Evolutionary conservation across 1,140 invertebrate genomes (phyloP).

Genomic region (Caerostris extrusa): DNA sequence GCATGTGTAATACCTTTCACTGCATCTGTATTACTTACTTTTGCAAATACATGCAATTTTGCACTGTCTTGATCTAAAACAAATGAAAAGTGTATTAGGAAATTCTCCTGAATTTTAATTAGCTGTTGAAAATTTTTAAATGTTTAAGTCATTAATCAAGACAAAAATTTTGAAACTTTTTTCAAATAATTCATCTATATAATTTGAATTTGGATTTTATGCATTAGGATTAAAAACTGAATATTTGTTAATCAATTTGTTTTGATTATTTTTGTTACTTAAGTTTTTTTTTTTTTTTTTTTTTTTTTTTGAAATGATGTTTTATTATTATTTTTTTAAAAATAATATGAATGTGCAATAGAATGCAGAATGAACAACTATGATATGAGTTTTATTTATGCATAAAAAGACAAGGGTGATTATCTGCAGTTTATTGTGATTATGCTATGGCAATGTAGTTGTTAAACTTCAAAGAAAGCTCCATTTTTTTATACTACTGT

Average conservation of each 20-base stretch:
- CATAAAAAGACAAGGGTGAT: not conserved
- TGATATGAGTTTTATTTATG: not conserved
- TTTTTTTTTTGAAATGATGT: not conserved
- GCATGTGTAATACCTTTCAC: not conserved
- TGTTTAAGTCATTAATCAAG: too few species aligned
- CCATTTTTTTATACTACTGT: conserved; percentile 22
- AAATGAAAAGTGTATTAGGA: not conserved
- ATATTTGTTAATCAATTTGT: not conserved
- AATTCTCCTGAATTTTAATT: not conserved
- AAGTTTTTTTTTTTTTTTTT: not conserved
- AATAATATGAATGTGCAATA: not conserved
- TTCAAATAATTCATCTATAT: too few species aligned
- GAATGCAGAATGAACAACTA: not conserved
- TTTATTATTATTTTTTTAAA: not conserved
- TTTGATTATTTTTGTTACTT: not conserved
- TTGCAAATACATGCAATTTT: not conserved
- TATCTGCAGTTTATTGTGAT: not conserved
- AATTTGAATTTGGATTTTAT: too few species aligned
- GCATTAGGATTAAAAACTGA: too few species aligned
- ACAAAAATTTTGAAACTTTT: too few species aligned
- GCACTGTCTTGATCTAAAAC: conserved; percentile 8
- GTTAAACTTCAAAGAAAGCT: not conserved
- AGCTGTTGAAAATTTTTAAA: not conserved
- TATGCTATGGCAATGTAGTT: not conserved
- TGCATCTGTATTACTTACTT: not conserved